Evolutionary conservation across 2,113 vertebrate genomes (phyloP).

Genomic region (Odocoileus virginianus): DNA sequence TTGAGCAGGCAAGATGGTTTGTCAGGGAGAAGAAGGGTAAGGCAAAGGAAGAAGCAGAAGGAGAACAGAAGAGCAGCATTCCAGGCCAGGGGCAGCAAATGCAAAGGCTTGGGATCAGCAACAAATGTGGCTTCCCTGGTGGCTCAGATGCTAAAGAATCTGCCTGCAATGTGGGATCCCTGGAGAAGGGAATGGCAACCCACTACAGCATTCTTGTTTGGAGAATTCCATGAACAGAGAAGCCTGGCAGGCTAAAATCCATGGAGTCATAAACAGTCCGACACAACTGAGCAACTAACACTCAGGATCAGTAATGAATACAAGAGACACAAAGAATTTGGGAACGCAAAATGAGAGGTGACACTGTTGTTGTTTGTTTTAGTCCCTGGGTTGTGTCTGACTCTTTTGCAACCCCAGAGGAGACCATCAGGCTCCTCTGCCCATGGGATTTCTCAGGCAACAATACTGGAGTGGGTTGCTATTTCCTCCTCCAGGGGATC

Average conservation of each 20-base stretch:
- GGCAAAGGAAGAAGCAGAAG: not conserved
- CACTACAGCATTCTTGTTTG: not conserved
- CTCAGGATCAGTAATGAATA: not conserved
- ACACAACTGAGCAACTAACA: not conserved
- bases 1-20: not conserved
- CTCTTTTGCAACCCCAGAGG: not conserved
- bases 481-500: not conserved
- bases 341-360: not conserved
- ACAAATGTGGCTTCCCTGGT: not conserved
- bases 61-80: not conserved
- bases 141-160: not conserved
- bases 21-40: not conserved
- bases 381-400: not conserved
- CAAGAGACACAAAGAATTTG: not conserved
- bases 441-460: fast-evolving
- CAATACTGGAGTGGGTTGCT: not conserved
- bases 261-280: not conserved
- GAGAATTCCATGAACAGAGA: not conserved
- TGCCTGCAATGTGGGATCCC: not conserved
- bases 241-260: not conserved
- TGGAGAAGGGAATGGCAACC: not conserved
- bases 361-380: not conserved
- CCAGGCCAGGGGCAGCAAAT: not conserved
- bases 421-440: not conserved
- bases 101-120: not conserved